Conservation (phyloP, 2,797 vertebrate species). For the Enteromius thamalakanensis region DNA sequence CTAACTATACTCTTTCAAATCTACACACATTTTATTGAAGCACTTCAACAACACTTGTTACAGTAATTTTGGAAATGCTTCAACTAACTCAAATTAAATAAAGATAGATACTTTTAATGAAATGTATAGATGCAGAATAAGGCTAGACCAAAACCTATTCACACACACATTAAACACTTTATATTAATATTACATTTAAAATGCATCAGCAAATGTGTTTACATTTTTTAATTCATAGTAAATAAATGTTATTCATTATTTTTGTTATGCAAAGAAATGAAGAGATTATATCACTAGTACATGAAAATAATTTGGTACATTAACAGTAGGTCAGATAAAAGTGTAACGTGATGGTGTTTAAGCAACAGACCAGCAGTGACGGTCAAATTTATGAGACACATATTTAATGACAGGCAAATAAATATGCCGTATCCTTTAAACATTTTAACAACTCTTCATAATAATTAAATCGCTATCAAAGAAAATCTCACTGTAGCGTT, state of each 20-base stretch:
- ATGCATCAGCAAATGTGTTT: neutral
- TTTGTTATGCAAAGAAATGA: neutral
- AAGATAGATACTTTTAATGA: neutral
- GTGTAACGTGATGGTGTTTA: neutral
- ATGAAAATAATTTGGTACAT: neutral
- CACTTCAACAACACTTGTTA: neutral
- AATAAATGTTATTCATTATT: neutral
- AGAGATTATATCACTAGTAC: neutral
- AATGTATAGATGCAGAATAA: neutral
- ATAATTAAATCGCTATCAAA: neutral
- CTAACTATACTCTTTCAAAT: neutral
- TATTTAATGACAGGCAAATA: neutral
- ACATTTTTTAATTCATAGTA: neutral
- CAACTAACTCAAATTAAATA: neutral
- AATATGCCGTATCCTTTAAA: neutral
- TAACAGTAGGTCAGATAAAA: neutral
- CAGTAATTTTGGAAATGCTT: neutral
- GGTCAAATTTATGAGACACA: neutral
- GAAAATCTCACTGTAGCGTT: neutral
- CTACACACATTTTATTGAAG: neutral
- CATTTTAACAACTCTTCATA: neutral
- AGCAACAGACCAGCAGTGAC: neutral
- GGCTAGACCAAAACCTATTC: neutral
- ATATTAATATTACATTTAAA: neutral
- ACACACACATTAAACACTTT: neutral